Conservation (phyloP, 2,113 vertebrate genomes). For the Lepisosteus oculatus region DNA sequence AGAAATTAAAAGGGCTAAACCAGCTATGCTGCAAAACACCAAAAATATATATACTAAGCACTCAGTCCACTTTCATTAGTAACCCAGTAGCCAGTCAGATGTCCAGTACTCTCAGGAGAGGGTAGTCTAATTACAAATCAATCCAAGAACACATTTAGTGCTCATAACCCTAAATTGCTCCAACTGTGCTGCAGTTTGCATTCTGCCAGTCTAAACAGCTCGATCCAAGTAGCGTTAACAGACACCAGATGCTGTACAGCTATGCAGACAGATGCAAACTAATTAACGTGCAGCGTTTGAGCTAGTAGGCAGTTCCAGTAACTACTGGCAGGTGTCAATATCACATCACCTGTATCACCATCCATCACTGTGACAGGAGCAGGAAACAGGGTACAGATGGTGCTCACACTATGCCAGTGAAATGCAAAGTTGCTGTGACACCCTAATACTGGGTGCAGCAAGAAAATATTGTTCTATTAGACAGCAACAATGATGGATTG, state of each 20-base stretch:
- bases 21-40: not conserved
- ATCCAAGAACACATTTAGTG: constrained; percentile 33
- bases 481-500: not conserved
- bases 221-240: constrained; percentile 33
- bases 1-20: not conserved
- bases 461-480: not conserved
- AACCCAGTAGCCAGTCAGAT: constrained; percentile 20
- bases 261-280: constrained; percentile 54
- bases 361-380: constrained; percentile 36
- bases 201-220: constrained; percentile 32
- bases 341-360: constrained; percentile 26
- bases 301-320: constrained; percentile 16
- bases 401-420: constrained; percentile 15
- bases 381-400: constrained; percentile 30
- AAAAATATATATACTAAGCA: not conserved
- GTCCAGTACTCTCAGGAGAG: not conserved
- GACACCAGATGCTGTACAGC: constrained; percentile 56
- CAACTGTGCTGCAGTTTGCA: constrained; percentile 25
- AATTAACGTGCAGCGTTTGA: constrained; percentile 44
- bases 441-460: not conserved
- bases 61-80: constrained; percentile 30
- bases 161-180: constrained; percentile 46
- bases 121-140: constrained; percentile 42
- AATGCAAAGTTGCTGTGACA: not conserved
- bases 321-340: constrained; percentile 50